These are phyloP conservation scores for Microplitis demolitor DNA, from an alignment of 1,140 invertebrate genomes.

Conservation along the genomic window DNA sequence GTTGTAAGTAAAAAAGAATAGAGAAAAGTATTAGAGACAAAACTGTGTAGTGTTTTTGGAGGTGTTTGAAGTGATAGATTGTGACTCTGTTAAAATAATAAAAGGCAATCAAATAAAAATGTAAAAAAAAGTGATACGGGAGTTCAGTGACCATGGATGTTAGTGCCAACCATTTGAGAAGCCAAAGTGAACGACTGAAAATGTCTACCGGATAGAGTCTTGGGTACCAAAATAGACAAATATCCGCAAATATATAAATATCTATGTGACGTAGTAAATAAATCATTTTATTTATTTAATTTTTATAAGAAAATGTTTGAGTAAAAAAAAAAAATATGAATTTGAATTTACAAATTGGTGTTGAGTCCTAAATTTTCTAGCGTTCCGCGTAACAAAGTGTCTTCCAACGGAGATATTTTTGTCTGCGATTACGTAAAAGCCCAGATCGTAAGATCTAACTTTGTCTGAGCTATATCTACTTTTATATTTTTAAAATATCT, in stretches of 20 bases:
- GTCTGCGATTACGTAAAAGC: conserved; percentile 31
- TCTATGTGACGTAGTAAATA: not conserved
- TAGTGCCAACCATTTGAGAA: conserved; percentile 48
- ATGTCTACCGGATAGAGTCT: conserved; percentile 39
- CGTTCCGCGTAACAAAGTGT: not conserved
- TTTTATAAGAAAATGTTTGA: not conserved
- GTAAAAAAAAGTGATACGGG: conserved; percentile 35
- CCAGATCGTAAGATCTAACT: conserved; percentile 8
- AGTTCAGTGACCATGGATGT: conserved; percentile 59
- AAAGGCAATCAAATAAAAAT: not conserved
- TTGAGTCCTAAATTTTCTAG: conserved; percentile 9
- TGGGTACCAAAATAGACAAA: conserved; percentile 45
- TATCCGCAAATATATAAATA: not conserved
- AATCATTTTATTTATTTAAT: not conserved
- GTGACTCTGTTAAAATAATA: conserved; percentile 15
- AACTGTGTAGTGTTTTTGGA: not conserved
- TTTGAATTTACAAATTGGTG: not conserved
- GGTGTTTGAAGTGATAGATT: not conserved
- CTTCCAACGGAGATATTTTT: conserved; percentile 37
- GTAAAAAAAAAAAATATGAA: not conserved
- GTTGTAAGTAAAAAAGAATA: no score
- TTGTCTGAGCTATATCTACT: not conserved
- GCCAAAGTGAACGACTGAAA: conserved; percentile 43
- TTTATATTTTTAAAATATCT: not conserved
- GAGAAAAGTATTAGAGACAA: not conserved